Evolutionary conservation across 2,888 invertebrate species (phyloP).

Genomic region (Drosophila mimica): DNA sequence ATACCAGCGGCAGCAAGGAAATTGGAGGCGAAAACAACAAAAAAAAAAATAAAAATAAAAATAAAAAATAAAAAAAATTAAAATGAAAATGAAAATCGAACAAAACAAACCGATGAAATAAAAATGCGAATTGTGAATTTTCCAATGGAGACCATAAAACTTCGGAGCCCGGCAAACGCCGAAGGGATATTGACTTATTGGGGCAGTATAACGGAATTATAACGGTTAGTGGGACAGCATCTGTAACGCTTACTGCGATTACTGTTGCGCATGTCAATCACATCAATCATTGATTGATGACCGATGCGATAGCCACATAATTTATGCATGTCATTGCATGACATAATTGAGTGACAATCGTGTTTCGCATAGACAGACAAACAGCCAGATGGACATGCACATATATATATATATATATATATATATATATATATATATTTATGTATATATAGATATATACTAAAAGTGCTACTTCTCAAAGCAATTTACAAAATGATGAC

Average conservation of each 20-base stretch:
- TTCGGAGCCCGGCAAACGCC: constrained; percentile 2
- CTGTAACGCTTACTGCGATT: not conserved
- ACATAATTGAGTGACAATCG: constrained; percentile 1
- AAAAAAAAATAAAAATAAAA: not conserved
- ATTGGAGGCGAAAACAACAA: not conserved
- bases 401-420: no score
- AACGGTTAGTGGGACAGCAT: not conserved
- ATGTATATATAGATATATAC: no score
- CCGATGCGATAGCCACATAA: not conserved
- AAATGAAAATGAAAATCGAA: not conserved
- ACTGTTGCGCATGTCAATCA: not conserved
- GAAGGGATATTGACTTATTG: constrained; percentile 29
- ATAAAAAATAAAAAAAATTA: constrained; percentile 6
- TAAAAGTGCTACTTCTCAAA: not conserved
- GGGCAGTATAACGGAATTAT: constrained; percentile 9
- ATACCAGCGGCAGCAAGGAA: constrained; percentile 20
- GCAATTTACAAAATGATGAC: not conserved
- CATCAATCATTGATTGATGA: not conserved
- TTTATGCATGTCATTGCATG: not conserved
- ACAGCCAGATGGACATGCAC: not conserved
- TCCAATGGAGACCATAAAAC: constrained; percentile 30
- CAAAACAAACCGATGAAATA: constrained; percentile 1
- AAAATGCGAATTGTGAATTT: constrained; percentile 32
- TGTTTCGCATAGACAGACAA: not conserved
- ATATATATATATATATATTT: no score